These are phyloP conservation scores for Sinella curviseta DNA, from an alignment of 1,140 invertebrate genomes.

Conservation along the genomic window DNA sequence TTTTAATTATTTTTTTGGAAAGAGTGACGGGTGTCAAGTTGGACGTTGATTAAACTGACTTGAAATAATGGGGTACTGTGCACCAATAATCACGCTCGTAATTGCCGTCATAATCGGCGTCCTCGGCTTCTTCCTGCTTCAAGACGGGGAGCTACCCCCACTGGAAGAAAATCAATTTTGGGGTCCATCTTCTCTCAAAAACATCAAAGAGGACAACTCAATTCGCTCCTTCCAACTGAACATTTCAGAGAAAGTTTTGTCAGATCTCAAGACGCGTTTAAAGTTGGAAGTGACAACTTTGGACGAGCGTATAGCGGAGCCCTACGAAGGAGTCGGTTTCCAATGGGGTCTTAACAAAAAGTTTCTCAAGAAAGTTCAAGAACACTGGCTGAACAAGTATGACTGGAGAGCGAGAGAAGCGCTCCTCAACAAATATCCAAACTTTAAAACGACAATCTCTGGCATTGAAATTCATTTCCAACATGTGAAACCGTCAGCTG, in stretches of 20 bases:
- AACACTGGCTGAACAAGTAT: conserved; percentile 63
- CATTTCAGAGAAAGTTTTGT: conserved; percentile 58
- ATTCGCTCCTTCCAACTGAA: conserved; percentile 33
- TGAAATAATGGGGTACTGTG: neutral
- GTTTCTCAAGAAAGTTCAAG: conserved; percentile 68
- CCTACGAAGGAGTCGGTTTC: conserved; percentile 70
- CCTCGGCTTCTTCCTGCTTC: neutral
- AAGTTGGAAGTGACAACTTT: conserved; percentile 56
- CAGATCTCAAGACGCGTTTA: conserved; percentile 64
- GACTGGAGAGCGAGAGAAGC: conserved; percentile 57
- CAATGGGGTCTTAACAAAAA: conserved; percentile 75
- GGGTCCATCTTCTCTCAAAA: conserved; percentile 10
- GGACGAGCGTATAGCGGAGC: conserved; percentile 55
- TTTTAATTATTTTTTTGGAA: no score
- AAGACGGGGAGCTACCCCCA: conserved; percentile 3
- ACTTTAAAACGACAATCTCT: conserved; percentile 60
- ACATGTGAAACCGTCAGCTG: conserved; percentile 50
- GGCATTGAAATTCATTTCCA: conserved; percentile 57
- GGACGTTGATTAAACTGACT: neutral
- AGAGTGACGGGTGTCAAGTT: no score
- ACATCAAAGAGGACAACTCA: conserved; percentile 29
- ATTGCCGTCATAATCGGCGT: neutral
- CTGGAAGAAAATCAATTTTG: conserved; percentile 21
- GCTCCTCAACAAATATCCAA: conserved; percentile 55
- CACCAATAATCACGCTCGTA: neutral